phyloP scores from a whole-genome alignment of 2,888 invertebrate genomes.

The Nephrotoma flavescens region DNA sequence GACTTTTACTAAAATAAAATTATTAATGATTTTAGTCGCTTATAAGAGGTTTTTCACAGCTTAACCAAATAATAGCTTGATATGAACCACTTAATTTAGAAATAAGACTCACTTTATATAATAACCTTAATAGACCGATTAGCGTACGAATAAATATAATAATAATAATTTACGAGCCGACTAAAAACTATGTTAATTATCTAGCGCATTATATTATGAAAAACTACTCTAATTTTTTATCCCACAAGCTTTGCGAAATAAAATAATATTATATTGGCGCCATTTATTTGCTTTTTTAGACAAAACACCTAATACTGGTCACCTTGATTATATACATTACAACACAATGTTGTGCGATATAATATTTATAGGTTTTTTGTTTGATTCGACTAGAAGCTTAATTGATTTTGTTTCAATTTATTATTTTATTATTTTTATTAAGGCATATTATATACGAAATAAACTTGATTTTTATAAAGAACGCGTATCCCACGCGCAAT shows the following conservation, averaged over 20 bases:
- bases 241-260: background rate
- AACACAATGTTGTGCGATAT: background rate
- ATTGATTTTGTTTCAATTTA: background rate
- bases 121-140: no score
- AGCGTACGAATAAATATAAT: no score
- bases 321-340: background rate
- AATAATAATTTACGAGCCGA: no score
- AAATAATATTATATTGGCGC: background rate
- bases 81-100: no score
- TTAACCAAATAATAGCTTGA: no score
- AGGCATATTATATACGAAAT: background rate
- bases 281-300: background rate
- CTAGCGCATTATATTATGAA: background rate
- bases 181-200: background rate
- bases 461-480: background rate
- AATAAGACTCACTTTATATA: no score
- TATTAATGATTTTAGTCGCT: no score
- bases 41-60: no score
- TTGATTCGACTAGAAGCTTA: background rate
- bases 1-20: no score
- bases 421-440: background rate
- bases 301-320: background rate
- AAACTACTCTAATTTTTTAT: background rate
- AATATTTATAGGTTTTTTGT: background rate
- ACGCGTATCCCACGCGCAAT: background rate